Evolutionary conservation across 1,140 invertebrate species (phyloP).

Genomic region (Hermetia illucens): DNA sequence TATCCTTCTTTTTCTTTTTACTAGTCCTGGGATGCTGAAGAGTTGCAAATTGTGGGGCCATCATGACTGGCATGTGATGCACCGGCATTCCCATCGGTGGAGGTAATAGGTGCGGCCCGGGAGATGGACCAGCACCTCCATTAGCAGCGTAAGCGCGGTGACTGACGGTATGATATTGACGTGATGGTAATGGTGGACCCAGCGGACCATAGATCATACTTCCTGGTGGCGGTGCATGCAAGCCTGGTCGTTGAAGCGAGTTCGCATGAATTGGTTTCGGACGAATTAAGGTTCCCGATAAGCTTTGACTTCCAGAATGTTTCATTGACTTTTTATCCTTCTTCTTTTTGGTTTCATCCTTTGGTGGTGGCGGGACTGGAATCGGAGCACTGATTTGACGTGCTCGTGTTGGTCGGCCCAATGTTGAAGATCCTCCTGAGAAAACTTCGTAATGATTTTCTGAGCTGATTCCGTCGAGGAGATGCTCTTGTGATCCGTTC

Average conservation of each 20-base stretch:
- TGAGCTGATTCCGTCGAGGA: conserved; percentile 37
- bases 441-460: conserved; percentile 57
- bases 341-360: conserved; percentile 24
- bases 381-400: conserved; percentile 64
- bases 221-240: conserved; percentile 9
- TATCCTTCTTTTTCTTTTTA: conserved; percentile 41
- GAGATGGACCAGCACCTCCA: conserved; percentile 13
- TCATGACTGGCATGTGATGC: conserved; percentile 15
- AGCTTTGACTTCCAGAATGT: conserved; percentile 24
- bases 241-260: conserved; percentile 15
- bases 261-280: conserved; percentile 27
- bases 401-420: conserved; percentile 59
- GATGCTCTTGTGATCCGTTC: conserved; percentile 61
- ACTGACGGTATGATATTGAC: conserved; percentile 28
- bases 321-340: conserved; percentile 24
- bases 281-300: conserved; percentile 27
- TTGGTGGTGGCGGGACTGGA: conserved; percentile 56
- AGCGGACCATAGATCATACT: neutral
- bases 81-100: conserved; percentile 7
- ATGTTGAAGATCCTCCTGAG: conserved; percentile 41
- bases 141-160: conserved; percentile 13
- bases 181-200: conserved; percentile 11
- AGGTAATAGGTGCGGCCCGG: conserved; percentile 14
- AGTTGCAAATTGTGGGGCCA: conserved; percentile 28
- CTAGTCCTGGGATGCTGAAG: conserved; percentile 23